Percentiles rank a stretch among this genome's conserved stretches.
Evolutionary conservation across 2,113 vertebrate species (phyloP).

Genomic region (Neolamprologus devosi): DNA sequence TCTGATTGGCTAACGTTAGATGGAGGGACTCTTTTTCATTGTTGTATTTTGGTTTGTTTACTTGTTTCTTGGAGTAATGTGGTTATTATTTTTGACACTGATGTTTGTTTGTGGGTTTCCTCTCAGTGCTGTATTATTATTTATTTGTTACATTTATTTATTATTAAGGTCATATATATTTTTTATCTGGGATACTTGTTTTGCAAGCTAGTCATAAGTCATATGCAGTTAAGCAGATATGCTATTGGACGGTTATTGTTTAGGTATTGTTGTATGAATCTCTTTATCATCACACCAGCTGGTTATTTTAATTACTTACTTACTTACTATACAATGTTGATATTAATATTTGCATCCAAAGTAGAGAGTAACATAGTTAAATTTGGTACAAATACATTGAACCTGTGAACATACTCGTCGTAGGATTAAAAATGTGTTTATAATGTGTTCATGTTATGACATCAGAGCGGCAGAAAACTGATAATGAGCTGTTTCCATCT

Average conservation of each 20-base stretch:
- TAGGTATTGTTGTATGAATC: background rate
- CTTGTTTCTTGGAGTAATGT: background rate
- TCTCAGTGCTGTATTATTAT: background rate
- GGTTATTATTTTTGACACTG: background rate
- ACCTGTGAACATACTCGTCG: rapidly evolving
- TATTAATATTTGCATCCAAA: background rate
- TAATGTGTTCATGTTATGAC: rapidly evolving
- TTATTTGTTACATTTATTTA: background rate
- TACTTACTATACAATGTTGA: background rate
- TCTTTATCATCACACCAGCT: background rate
- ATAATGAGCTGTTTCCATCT: background rate
- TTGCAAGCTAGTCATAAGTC: background rate
- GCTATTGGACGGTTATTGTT: background rate
- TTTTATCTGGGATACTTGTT: background rate
- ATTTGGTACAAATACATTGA: background rate
- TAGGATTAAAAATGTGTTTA: rapidly evolving
- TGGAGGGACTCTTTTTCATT: background rate
- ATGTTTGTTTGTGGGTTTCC: background rate
- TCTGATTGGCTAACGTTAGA: background rate
- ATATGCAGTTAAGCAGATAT: background rate
- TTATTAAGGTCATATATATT: background rate
- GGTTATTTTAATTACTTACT: background rate
- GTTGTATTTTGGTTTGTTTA: background rate
- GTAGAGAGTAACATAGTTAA: background rate
- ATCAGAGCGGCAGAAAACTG: rapidly evolving